phyloP scores from a whole-genome alignment of 2,797 vertebrate genomes.

The Capromys pilorides region DNA sequence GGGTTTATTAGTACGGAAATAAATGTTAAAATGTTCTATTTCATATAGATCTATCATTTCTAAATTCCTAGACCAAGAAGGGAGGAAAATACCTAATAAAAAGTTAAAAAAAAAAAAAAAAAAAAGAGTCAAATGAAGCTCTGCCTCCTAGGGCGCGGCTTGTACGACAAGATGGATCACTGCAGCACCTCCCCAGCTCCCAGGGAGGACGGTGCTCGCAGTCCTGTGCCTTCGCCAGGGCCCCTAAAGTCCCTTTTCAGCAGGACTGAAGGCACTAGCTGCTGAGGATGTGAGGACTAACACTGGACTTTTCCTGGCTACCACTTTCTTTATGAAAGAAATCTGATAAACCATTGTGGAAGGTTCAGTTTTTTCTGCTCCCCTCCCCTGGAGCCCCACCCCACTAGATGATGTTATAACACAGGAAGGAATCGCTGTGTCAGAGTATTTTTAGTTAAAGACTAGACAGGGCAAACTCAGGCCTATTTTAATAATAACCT shows the following conservation, averaged over 20 bases:
- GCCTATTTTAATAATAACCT: neutral
- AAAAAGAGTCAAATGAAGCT: neutral
- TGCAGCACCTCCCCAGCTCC: neutral
- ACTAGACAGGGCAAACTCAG: neutral
- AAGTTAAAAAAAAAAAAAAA: neutral
- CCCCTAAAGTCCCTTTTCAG: neutral
- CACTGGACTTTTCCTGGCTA: neutral
- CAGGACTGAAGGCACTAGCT: neutral
- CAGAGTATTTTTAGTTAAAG: slow-evolving; percentile 42
- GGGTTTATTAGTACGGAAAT: neutral
- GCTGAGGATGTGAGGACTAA: neutral
- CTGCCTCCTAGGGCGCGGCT: neutral
- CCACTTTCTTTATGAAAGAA: slow-evolving; percentile 11
- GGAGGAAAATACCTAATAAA: neutral
- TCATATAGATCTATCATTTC: neutral
- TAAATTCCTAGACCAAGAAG: neutral
- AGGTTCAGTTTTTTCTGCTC: neutral
- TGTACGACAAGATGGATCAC: neutral
- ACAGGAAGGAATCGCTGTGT: neutral
- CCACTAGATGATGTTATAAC: neutral
- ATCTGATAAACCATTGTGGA: neutral
- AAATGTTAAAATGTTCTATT: slow-evolving; percentile 16
- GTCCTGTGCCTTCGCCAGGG: slow-evolving; percentile 40
- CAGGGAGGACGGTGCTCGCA: neutral
- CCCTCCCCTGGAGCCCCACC: too few relatives aligned